Evolutionary conservation across 2,888 invertebrate species (phyloP).

Genomic region (Syrphus vitripennis): DNA sequence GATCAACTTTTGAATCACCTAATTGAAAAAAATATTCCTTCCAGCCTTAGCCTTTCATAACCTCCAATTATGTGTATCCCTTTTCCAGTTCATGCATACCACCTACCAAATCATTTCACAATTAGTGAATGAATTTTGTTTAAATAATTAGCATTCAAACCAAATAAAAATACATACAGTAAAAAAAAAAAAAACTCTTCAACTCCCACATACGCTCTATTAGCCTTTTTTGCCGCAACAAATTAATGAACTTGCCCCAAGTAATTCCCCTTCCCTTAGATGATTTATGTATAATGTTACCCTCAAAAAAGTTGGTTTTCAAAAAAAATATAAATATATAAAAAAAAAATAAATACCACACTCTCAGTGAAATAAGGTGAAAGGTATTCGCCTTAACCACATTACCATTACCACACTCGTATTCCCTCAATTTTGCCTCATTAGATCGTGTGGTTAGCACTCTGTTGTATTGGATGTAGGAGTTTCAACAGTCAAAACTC

Average conservation of each 20-base stretch:
- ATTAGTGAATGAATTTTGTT: neutral
- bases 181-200: neutral
- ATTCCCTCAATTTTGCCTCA: constrained; percentile 35
- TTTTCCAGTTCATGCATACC: neutral
- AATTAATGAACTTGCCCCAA: constrained; percentile 62
- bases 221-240: constrained; percentile 50
- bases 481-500: neutral
- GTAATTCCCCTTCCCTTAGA: constrained; percentile 40
- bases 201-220: constrained; percentile 36
- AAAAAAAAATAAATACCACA: neutral
- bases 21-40: neutral
- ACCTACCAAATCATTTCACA: neutral
- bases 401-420: constrained; percentile 23
- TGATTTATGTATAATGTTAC: neutral
- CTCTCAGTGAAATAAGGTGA: constrained; percentile 7
- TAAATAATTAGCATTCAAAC: neutral
- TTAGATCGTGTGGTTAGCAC: neutral
- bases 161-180: neutral
- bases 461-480: neutral
- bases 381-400: constrained; percentile 16
- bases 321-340: neutral
- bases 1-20: neutral
- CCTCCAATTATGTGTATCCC: neutral
- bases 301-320: constrained; percentile 5
- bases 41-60: neutral